Base-by-base conservation (phyloP, 1,140 invertebrate species). In the Formica exsecta region DNA sequence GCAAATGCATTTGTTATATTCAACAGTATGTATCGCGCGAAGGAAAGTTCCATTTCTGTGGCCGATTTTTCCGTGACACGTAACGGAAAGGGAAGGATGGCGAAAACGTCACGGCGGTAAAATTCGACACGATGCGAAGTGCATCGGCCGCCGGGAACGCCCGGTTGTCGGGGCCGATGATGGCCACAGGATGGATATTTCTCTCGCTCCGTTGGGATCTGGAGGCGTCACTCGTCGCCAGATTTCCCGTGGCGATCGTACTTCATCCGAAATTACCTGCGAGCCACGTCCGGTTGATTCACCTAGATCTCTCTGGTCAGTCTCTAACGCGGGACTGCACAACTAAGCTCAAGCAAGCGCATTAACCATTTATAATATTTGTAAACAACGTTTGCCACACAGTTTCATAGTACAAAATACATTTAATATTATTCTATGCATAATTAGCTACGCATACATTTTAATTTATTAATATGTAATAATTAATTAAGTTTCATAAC, bases 191-290 rank as follows among this genome's bases (percentile, higher is more conserved):
- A 86, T 51, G 54, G 76, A 90, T 90, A 90, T 90, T 89, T 65
- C 88, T 80, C 75, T 59, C 59, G 76, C 85, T 73, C 89, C 86
- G 25, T 54, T 87, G 89, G 89, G 89, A 86, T 86, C 81, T 48
- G 62, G 62, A 81, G 80, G 89, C 86, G 88, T 90, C 89, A 90
- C 89, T 90, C 75, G 89, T 90, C 89, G 74, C 87, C 89, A 91
- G 90, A 91, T 91, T 91, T 91, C 90, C 90, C 90, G 90, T 86
- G 90, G 90, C 85, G 90, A 85, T 83, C 90, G 90, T 91, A 91
- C 90, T 87, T 91, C 90, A 91, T 91, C 84, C 89, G 77, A 91
- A 91, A 91, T 90, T 91, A 91, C 89, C 90, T 83, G 87, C 51
- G 87, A 91, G 87, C 86, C 89, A 88, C 83, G 77, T 88, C 79